Base-by-base conservation (phyloP, 30 jellyfish, hydroid and myxozoan species). In the Sanderia malayensis region DNA sequence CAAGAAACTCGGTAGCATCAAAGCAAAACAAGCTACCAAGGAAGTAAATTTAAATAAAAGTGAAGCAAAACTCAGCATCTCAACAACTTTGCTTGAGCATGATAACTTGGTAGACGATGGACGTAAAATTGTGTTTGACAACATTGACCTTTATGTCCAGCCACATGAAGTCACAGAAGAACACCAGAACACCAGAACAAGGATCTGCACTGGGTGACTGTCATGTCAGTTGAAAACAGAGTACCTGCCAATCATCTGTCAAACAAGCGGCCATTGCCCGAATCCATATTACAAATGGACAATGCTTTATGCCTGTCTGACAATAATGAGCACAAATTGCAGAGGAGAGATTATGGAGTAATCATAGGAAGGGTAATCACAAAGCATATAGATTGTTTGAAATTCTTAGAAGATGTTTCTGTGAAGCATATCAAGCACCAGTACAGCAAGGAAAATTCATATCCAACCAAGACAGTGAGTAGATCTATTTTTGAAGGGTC, bases 401-500 rank as follows among this genome's bases (percentile, higher is more conserved):
- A 70, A 49, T 22, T 49, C 1, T 45, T 70, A 18, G 49, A 46
- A 18, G 70, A 70, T 1, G 68, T 70, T 13, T 18, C 57, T 25
- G 70, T 70, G 25, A 45, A 25, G 23, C 81, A 70, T 34, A 70
- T 49, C 21, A 9, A 9, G 28, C 81, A 70, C 33, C 34, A 24
- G 49, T 65, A 65, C 49, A 26, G 60, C 32, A 26, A 19, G 61
- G 77, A 65, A 31, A 65, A 61, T 29, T 29, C 61, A 61, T 29
- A 65, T 29, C 77, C 77, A 0, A 65, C 77, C 11, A 61, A 65
- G 13, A 65, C 77, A 65, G 62, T 65, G 77, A 65, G 77, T 65
- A 31, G 27, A 15, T 49, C 19, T 30, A 0, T 10, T 65, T 65
- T 44, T 15, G 8, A 41, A 41, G 8, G 8, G 55, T 6, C 8